Evolutionary conservation across 2,888 invertebrate genomes (phyloP), one percentile per base, ranked within the genome.

Genomic region (Aricia artaxerxes): DNA sequence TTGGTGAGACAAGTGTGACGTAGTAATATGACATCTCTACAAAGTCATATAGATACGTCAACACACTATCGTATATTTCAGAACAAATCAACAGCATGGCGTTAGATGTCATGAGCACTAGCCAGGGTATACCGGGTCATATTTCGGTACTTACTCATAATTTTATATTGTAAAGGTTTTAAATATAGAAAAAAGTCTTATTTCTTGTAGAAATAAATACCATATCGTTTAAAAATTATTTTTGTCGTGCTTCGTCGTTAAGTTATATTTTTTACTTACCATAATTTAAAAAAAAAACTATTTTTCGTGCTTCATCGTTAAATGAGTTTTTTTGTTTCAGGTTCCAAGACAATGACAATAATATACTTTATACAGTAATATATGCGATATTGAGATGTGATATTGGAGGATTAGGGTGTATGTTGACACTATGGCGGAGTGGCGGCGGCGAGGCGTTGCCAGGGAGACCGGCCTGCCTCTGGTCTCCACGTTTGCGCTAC

Each of bases 401-500:
- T 86, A 83, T 81, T 83, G 80, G 83, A 81, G 84, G 83, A 83
- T 83, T 85, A 83, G 83, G 78, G 80, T 87, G 88, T 86, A 84
- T 84, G 86, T 86, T 89, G 88, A 88, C 85, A 86, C 87, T 84
- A 93, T 90, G 91, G 86, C 86, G 86, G 85, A 85, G 82, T 83
- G 87, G 82, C 81, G 84, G 80, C 89, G 88, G 80, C 89, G 90
- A 85, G 85, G 87, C 80, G 89, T 88, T 84, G 85, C 90, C 84
- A 91, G 92, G 92, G 94, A 94, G 86, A 90, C 91, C 81, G 92
- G 93, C 64, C 84, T 94, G 81, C 94, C 94, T 44, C 83, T 93
- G 82, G 92, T 94, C 77, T 94, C 94, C 11, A 94, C 94, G 60
- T 94, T 94, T 82, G 94, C 93, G 4, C 88, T 94, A 60, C 92